Conservation (phyloP, 2,888 invertebrate genomes). For the Drosophila paranaensis region DNA sequence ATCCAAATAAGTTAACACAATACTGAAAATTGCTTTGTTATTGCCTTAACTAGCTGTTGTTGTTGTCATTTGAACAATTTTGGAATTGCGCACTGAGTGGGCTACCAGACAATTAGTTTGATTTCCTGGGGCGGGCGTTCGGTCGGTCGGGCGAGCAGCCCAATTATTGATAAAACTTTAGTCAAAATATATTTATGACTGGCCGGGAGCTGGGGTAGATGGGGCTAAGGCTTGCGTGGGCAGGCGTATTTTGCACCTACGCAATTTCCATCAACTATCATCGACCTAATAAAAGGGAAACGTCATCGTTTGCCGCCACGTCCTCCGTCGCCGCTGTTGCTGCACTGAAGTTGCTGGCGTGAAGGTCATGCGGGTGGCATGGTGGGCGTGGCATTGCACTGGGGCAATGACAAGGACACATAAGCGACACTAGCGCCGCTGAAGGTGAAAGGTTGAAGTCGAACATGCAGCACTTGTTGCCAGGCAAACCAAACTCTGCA, state of each 20-base stretch:
- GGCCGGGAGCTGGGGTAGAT: background rate
- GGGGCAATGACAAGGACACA: slow-evolving; percentile 62
- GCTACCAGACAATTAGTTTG: slow-evolving; percentile 62
- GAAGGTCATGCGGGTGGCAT: slow-evolving; percentile 58
- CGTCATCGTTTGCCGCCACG: slow-evolving; percentile 46
- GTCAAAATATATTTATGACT: slow-evolving; percentile 53
- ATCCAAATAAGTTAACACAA: slow-evolving; percentile 9
- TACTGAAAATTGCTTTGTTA: slow-evolving; percentile 50
- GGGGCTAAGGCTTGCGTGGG: slow-evolving; percentile 7
- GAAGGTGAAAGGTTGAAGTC: slow-evolving; percentile 59
- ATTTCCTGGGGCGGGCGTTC: slow-evolving; percentile 27
- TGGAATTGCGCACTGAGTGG: slow-evolving; percentile 71
- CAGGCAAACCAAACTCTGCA: slow-evolving; percentile 14
- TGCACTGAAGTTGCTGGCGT: slow-evolving; percentile 65
- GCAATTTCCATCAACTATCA: slow-evolving; percentile 61
- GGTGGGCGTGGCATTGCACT: slow-evolving; percentile 64
- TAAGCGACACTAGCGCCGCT: slow-evolving; percentile 8
- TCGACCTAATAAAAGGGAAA: slow-evolving; percentile 73
- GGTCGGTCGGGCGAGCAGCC: slow-evolving; percentile 11
- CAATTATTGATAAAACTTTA: slow-evolving; percentile 79
- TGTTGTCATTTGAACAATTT: slow-evolving; percentile 55
- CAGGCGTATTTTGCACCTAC: slow-evolving; percentile 32
- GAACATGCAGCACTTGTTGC: slow-evolving; percentile 57
- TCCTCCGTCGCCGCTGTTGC: slow-evolving; percentile 17
- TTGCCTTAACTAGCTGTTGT: slow-evolving; percentile 20